A percentile compares a stretch with the other conserved stretches of the same genome.
Conservation (phyloP, 2,888 invertebrate genomes). For the Drosophila demipolita region DNA sequence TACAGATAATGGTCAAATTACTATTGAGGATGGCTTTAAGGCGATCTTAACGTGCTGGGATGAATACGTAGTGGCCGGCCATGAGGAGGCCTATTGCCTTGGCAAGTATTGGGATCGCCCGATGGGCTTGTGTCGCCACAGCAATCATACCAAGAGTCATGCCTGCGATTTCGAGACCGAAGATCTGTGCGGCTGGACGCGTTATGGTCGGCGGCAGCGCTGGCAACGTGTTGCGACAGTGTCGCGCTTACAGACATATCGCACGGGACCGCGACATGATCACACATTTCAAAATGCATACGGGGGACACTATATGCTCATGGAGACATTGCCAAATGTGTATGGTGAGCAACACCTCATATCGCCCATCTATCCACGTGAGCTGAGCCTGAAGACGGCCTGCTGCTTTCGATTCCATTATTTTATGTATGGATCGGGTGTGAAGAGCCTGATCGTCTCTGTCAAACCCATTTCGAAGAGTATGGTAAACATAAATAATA, state of each 20-base stretch:
- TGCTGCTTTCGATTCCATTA: constrained; percentile 90
- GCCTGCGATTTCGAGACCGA: constrained; percentile 85
- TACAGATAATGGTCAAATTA: constrained; percentile 86
- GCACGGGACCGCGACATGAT: constrained; percentile 91
- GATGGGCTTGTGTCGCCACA: constrained; percentile 87
- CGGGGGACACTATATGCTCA: constrained; percentile 92
- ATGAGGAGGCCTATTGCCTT: constrained; percentile 89
- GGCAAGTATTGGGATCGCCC: constrained; percentile 90
- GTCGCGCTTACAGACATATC: constrained; percentile 59
- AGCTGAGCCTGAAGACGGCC: constrained; percentile 84
- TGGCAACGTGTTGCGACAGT: constrained; percentile 89
- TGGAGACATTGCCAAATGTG: constrained; percentile 86
- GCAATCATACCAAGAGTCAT: constrained; percentile 49
- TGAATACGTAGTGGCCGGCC: constrained; percentile 87
- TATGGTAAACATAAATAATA: too few species aligned
- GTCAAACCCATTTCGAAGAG: constrained; percentile 7
- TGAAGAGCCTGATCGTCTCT: constrained; percentile 86
- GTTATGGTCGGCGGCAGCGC: constrained; percentile 87
- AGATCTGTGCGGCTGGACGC: constrained; percentile 91
- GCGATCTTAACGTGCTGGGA: constrained; percentile 89
- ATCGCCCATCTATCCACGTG: constrained; percentile 89
- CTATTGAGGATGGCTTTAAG: constrained; percentile 86
- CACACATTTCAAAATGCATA: constrained; percentile 88
- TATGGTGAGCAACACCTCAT: constrained; percentile 86
- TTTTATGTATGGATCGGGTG: constrained; percentile 91